Percentiles rank a stretch among this genome's conserved stretches.
Conservation (phyloP, 1,140 invertebrate species). For the Papilio helenus region DNA sequence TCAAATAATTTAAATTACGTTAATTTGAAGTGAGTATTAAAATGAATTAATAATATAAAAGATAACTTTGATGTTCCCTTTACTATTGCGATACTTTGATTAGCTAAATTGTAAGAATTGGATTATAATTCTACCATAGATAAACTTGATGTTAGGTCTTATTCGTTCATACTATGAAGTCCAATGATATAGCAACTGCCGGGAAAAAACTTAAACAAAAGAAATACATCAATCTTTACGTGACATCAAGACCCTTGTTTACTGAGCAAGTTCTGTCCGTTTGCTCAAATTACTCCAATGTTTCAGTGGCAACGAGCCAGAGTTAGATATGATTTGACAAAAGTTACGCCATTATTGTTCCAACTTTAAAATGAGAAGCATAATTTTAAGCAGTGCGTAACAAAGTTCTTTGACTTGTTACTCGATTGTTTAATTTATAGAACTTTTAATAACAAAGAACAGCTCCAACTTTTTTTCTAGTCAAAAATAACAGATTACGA, state of each 20-base stretch:
- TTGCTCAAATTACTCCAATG: constrained; percentile 21
- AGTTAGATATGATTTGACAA: constrained; percentile 27
- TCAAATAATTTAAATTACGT: no score
- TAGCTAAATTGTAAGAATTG: no score
- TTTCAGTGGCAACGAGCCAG: constrained; percentile 32
- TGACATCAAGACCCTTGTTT: constrained; percentile 14
- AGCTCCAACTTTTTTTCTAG: neutral
- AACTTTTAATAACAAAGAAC: neutral
- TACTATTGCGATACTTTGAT: no score
- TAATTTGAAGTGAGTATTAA: no score
- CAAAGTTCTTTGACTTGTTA: constrained; percentile 11
- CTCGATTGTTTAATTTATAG: neutral
- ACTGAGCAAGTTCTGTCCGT: neutral
- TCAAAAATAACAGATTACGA: neutral
- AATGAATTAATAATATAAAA: no score
- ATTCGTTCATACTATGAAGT: neutral
- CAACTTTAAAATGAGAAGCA: constrained; percentile 32
- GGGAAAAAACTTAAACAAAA: neutral
- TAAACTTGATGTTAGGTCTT: neutral
- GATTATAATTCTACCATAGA: no score
- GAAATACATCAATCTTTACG: constrained; percentile 6
- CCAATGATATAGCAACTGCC: neutral
- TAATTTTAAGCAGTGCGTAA: constrained; percentile 11
- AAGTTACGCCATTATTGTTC: constrained; percentile 33
- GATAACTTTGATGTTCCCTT: no score